Base-by-base conservation (phyloP, 2,888 invertebrate genomes). In the Agrotis clavis region DNA sequence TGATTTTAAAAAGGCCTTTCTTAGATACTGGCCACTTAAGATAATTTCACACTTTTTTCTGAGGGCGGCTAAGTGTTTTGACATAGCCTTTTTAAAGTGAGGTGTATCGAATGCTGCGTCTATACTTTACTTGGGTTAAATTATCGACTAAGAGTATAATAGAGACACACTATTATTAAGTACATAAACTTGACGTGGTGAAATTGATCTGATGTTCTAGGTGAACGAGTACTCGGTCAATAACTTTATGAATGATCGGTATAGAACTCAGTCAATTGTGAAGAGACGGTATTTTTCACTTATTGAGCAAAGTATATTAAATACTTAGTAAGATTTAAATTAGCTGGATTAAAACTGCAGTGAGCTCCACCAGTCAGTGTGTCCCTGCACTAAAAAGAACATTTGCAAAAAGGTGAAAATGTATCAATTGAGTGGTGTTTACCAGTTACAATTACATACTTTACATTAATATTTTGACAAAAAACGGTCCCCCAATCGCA, bases 21-120 rank as follows among this genome's bases (percentile, higher is more conserved):
- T 88, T 92, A 91, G 91, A 93, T 89, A 93, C 90, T 89, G 90
- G 78, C 93, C 94, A 95, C 94, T 95, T 95, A 95, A 93, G 93
- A 92, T 95, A 95, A 95, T 95, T 95, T 95, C 93, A 94, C 95
- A 95, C 93, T 93, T 94, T 94, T 93, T 94, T 91, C 88, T 86
- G 86, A 79, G 82, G 81, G 85, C 88, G 89, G 90, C 86, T 93
- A 94, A 94, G 92, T 94, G 93, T 94, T 94, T 92, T 90, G 90
- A 91, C 89, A 87, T 89, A 85, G 86, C 86, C 87, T 91, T 90
- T 88, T 90, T 88, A 77, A 83, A 83, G 79, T 77, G 84, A 84
- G 82, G 81, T 79, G 81, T 87, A 85, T 79, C 14, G 41, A 69
- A 68, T 53, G 53, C 45, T 51, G 21, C 61, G 14, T 16, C 57